A percentile compares a stretch with the other conserved stretches of the same genome.
Conservation (phyloP, 2,797 vertebrate genomes). For the Artibeus lituratus region DNA sequence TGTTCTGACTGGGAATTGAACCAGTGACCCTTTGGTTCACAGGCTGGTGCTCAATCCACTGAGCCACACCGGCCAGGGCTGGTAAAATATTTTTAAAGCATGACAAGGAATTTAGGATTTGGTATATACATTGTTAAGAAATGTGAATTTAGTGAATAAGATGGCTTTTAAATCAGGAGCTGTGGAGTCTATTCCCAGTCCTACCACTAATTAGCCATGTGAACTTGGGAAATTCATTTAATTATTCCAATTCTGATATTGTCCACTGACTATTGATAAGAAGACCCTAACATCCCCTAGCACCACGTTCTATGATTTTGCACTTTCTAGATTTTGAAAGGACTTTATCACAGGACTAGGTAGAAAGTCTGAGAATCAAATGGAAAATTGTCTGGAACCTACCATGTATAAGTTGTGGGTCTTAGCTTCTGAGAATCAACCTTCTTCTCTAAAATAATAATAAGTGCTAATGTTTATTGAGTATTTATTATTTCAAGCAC, state of each 20-base stretch:
- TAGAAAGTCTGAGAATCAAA: not conserved
- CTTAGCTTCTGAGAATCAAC: not conserved
- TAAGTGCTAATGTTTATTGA: not conserved
- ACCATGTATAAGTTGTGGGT: not conserved
- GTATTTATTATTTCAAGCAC: not conserved
- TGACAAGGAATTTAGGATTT: not conserved
- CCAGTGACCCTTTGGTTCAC: too few species aligned
- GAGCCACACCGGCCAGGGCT: not conserved
- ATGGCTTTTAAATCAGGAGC: not conserved
- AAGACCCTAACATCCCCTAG: not conserved
- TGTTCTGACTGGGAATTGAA: too few species aligned
- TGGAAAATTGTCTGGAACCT: not conserved
- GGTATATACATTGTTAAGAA: not conserved
- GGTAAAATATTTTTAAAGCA: not conserved
- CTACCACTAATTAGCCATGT: not conserved
- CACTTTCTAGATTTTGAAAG: conserved; percentile 7
- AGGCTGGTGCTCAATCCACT: too few species aligned
- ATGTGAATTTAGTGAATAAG: not conserved
- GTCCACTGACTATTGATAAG: not conserved
- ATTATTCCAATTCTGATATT: not conserved
- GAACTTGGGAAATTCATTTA: not conserved
- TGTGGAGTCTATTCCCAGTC: not conserved
- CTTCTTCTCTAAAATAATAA: not conserved
- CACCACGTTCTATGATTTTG: not conserved
- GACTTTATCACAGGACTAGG: not conserved